Conservation (phyloP, 2,113 vertebrate genomes). For the Percopsis transmontana region DNA sequence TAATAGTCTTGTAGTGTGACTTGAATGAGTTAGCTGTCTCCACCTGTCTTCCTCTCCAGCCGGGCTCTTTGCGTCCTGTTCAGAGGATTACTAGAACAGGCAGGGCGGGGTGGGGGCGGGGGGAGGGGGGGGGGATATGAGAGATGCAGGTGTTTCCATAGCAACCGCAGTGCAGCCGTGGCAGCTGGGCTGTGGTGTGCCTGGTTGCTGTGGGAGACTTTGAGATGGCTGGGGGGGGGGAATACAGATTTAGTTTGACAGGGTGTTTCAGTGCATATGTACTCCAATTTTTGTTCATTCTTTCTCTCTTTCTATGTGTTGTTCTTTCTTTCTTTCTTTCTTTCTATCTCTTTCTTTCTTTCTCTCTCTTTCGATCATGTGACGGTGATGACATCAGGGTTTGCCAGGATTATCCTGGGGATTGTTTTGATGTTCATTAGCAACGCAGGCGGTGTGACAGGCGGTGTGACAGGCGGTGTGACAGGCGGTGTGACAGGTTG, state of each 20-base stretch:
- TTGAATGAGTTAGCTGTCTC: slow-evolving; percentile 55
- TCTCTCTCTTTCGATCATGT: slow-evolving; percentile 3
- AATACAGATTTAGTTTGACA: not conserved
- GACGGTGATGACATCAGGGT: slow-evolving; percentile 32
- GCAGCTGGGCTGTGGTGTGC: slow-evolving; percentile 36
- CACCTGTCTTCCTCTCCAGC: slow-evolving; percentile 56
- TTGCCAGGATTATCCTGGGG: slow-evolving; percentile 49
- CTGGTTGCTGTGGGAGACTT: slow-evolving; percentile 28
- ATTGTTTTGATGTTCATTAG: slow-evolving; percentile 52
- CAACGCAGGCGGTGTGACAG: slow-evolving; percentile 36
- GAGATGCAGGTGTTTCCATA: slow-evolving; percentile 73
- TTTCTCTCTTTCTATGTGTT: not conserved
- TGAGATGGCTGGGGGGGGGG: not conserved
- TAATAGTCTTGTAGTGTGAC: slow-evolving; percentile 40
- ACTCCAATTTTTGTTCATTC: not conserved
- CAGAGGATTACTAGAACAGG: slow-evolving; percentile 69
- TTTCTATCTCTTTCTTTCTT: not conserved
- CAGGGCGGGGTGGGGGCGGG: slow-evolving; percentile 19
- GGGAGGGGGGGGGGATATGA: not conserved
- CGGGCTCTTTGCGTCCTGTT: slow-evolving; percentile 70
- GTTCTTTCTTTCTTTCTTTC: not conserved
- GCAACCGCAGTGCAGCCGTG: slow-evolving; percentile 65
- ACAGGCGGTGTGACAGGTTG: too few species aligned
- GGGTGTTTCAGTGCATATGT: not conserved
- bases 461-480: too few species aligned